Conservation (phyloP, 2,113 vertebrate genomes). For the Cygnus atratus region DNA sequence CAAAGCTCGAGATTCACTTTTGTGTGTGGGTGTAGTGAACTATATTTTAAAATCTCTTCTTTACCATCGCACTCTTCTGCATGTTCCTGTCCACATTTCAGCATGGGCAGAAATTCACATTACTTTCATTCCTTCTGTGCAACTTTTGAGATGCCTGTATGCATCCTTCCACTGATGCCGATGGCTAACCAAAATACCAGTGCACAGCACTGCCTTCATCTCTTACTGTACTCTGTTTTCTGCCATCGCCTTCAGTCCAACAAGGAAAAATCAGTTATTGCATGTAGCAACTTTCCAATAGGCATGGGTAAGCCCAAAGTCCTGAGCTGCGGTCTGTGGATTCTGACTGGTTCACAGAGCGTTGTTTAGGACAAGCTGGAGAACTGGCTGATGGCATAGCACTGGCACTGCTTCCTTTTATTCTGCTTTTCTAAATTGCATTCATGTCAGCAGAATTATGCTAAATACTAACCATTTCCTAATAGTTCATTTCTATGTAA, state of each 20-base stretch:
- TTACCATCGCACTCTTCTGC: neutral
- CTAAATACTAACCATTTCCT: constrained; percentile 49
- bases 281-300: neutral
- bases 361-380: neutral
- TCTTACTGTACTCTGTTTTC: neutral
- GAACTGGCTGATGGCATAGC: neutral
- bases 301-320: neutral
- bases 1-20: neutral
- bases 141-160: neutral
- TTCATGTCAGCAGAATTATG: constrained; percentile 35
- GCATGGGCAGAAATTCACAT: neutral
- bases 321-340: neutral
- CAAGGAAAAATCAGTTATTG: neutral
- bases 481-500: constrained; percentile 32
- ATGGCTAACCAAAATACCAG: neutral
- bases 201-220: neutral
- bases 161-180: neutral
- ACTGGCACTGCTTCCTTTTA: constrained; percentile 33
- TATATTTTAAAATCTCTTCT: neutral
- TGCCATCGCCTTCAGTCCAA: neutral
- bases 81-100: neutral
- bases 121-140: neutral
- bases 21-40: neutral
- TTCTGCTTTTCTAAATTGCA: constrained; percentile 47
- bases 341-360: neutral